phyloP scores from a whole-genome alignment of 2,888 invertebrate species.

The Xestobium rufovillosum region DNA sequence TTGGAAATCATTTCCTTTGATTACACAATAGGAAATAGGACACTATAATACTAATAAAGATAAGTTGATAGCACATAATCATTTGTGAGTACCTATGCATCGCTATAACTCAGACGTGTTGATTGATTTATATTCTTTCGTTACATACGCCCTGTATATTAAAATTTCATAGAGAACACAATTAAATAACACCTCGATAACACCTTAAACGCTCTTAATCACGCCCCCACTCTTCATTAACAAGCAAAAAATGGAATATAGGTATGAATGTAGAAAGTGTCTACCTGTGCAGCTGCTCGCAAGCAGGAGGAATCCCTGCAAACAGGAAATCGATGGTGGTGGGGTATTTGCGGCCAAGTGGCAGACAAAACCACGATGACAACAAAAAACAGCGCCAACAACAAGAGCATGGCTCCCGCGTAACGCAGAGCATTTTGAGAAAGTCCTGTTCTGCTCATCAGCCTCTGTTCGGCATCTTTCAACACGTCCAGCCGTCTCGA shows the following conservation, averaged over 20 bases:
- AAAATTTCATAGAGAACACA: neutral
- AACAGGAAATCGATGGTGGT: conserved; percentile 38
- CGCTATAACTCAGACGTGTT: no score
- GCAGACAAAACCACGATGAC: conserved; percentile 43
- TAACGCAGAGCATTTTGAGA: conserved; percentile 30
- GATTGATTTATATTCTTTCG: no score
- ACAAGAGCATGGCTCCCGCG: conserved; percentile 27
- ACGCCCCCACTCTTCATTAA: no score
- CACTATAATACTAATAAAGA: no score
- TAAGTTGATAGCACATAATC: no score
- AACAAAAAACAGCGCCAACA: conserved; percentile 41
- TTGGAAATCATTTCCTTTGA: no score
- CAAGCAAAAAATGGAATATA: no score
- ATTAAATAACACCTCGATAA: no score
- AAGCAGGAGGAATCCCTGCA: conserved; percentile 46
- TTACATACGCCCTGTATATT: neutral
- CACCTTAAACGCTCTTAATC: no score
- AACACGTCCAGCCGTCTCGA: conserved; percentile 19
- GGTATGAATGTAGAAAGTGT: no score
- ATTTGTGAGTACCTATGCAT: no score
- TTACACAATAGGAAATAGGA: no score
- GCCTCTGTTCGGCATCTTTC: conserved; percentile 24
- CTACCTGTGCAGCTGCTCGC: conserved; percentile 47
- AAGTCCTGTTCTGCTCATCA: conserved; percentile 33
- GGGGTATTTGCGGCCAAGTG: conserved; percentile 44